Percentiles rank a stretch among this genome's conserved stretches.
These are phyloP conservation scores for Sphaeridia pumilis DNA, from an alignment of 2,888 invertebrate genomes.

Conservation along the genomic window DNA sequence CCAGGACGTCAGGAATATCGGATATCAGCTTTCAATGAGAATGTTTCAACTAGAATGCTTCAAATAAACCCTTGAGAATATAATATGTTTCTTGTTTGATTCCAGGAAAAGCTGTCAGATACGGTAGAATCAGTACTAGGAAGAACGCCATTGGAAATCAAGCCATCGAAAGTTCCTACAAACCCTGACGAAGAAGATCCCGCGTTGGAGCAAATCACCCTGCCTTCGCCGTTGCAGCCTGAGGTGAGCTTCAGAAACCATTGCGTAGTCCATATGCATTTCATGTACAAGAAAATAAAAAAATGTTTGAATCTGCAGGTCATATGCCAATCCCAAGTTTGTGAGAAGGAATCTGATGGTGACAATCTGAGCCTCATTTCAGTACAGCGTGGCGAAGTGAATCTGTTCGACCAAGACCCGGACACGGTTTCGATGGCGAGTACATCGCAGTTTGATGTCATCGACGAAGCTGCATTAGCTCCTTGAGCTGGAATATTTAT, in stretches of 20 bases:
- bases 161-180: slow-evolving; percentile 53
- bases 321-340: not conserved
- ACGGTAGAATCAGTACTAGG: slow-evolving; percentile 60
- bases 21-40: no score
- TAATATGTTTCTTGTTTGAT: slow-evolving; percentile 36
- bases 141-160: slow-evolving; percentile 60
- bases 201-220: slow-evolving; percentile 36
- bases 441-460: no score
- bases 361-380: not conserved
- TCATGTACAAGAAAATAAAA: not conserved
- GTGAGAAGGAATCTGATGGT: not conserved
- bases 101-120: slow-evolving; percentile 57
- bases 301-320: not conserved
- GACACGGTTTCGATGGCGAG: no score
- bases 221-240: slow-evolving; percentile 34
- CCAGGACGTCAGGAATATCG: no score
- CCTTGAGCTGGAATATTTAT: no score
- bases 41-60: no score
- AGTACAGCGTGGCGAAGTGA: not conserved
- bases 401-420: no score
- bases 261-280: not conserved
- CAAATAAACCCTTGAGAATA: no score
- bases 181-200: slow-evolving; percentile 48
- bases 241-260: slow-evolving; percentile 24
- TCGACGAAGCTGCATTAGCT: no score